These are phyloP conservation scores for Cylindroiulus punctatus DNA, from an alignment of 2,888 invertebrate species.

Conservation along the genomic window DNA sequence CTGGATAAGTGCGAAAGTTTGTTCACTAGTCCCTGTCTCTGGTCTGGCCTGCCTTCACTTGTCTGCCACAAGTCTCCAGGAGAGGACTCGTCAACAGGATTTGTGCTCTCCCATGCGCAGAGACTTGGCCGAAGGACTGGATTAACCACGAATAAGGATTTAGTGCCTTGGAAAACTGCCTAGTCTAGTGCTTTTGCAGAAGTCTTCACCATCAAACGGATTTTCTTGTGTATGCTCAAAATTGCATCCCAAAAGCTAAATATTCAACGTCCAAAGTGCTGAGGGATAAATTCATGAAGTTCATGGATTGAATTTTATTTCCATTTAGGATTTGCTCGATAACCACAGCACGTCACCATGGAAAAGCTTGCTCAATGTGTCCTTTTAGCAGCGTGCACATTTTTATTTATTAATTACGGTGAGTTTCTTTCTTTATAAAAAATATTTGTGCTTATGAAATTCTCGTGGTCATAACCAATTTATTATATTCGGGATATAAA, in stretches of 20 bases:
- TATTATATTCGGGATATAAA: no score
- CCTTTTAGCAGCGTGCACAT: not conserved
- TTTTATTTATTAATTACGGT: not conserved
- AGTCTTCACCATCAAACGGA: not conserved
- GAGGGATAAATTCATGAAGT: not conserved
- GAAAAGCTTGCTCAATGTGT: not conserved
- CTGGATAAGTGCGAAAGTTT: not conserved
- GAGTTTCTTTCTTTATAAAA: not conserved
- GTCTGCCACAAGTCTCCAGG: not conserved
- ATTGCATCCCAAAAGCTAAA: not conserved
- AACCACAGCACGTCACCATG: not conserved
- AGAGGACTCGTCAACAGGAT: not conserved
- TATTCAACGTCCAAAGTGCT: not conserved
- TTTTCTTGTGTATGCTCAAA: not conserved
- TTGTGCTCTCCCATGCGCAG: not conserved
- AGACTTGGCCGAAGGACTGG: constrained; percentile 1
- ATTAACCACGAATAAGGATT: constrained; percentile 9
- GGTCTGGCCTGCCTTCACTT: not conserved
- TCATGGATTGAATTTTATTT: constrained; percentile 21
- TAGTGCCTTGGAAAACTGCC: constrained; percentile 22
- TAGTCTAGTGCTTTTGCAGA: not conserved
- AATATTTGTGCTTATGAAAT: no score
- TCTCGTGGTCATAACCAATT: no score
- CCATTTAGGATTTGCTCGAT: not conserved
- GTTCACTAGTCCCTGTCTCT: not conserved